These are phyloP conservation scores for Rhopalosiphum nymphaeae DNA, from an alignment of 2,888 invertebrate genomes.

Conservation along the genomic window DNA sequence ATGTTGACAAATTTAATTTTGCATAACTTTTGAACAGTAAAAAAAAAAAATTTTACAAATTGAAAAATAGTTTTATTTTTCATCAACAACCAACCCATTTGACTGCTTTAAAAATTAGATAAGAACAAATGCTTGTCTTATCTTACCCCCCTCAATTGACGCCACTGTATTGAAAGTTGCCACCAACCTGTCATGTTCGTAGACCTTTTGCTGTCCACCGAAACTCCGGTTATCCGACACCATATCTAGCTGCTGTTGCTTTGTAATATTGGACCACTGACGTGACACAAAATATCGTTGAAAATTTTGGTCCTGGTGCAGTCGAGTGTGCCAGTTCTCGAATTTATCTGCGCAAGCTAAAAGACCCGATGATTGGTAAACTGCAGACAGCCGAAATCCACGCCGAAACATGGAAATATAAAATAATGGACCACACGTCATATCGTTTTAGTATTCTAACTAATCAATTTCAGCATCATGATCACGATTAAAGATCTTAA, in stretches of 20 bases:
- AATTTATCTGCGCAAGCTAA: not conserved
- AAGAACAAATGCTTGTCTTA: not conserved
- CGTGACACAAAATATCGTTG: not conserved
- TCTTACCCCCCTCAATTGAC: not conserved
- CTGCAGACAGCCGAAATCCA: not conserved
- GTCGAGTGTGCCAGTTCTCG: not conserved
- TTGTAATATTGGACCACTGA: not conserved
- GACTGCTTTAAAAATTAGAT: not conserved
- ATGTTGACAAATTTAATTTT: too few relatives aligned
- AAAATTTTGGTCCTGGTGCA: not conserved
- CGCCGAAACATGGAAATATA: not conserved
- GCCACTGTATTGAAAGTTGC: not conserved
- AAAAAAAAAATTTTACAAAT: too few relatives aligned
- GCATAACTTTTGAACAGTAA: too few relatives aligned
- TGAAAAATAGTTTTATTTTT: not conserved
- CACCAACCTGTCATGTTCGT: constrained; percentile 80
- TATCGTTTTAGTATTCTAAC: not conserved
- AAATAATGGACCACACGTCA: not conserved
- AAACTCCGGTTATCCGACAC: constrained; percentile 80
- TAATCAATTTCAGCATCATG: not conserved
- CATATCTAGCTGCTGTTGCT: constrained; percentile 7
- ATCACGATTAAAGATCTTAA: too few relatives aligned
- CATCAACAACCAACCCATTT: not conserved
- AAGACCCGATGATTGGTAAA: not conserved
- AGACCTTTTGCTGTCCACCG: constrained; percentile 89